These are phyloP conservation scores for Muscicapa striata DNA, from an alignment of 2,797 vertebrate species.

Conservation along the genomic window DNA sequence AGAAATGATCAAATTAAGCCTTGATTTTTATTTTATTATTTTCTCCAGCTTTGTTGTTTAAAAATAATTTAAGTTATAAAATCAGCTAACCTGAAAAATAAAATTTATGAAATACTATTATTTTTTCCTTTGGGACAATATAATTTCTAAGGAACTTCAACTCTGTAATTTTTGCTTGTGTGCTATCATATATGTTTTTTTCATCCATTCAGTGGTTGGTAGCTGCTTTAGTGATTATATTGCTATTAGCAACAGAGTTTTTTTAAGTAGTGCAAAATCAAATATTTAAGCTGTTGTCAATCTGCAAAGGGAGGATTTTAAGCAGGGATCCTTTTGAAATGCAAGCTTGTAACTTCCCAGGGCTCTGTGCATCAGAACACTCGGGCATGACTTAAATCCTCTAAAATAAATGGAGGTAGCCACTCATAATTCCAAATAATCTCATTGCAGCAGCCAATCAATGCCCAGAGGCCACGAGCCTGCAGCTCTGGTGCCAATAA, in stretches of 20 bases:
- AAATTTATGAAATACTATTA: background rate
- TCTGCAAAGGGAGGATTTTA: background rate
- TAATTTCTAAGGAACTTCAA: background rate
- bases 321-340: background rate
- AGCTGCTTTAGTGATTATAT: background rate
- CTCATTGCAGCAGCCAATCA: background rate
- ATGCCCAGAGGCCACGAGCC: fast-evolving
- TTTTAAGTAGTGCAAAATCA: background rate
- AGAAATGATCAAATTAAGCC: background rate
- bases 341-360: background rate
- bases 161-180: background rate
- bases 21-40: background rate
- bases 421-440: background rate
- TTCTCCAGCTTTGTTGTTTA: background rate
- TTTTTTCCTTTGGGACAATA: background rate
- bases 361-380: background rate
- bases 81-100: background rate
- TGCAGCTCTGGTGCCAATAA: background rate
- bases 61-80: background rate
- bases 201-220: background rate
- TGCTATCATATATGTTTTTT: background rate
- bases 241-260: background rate
- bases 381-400: background rate
- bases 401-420: background rate
- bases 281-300: background rate